phyloP scores from a whole-genome alignment of 2,888 invertebrate species.

The Tetragnatha montana region DNA sequence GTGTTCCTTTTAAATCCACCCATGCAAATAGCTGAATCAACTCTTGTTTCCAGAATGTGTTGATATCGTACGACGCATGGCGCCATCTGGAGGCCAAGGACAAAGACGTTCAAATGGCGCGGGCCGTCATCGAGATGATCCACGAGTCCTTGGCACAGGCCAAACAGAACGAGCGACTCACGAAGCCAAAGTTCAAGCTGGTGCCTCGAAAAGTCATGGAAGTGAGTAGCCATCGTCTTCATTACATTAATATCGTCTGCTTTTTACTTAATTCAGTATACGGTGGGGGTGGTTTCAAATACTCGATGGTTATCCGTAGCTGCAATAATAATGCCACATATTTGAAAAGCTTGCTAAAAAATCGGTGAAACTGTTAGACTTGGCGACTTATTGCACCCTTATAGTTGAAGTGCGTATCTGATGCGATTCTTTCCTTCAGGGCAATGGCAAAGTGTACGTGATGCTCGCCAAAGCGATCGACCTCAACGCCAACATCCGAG shows the following conservation, averaged over 20 bases:
- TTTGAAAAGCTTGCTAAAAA: background rate
- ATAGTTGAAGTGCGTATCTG: background rate
- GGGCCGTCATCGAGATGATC: slow-evolving; percentile 68
- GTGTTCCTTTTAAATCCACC: too few species aligned
- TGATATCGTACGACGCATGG: slow-evolving; percentile 84
- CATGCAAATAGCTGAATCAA: too few species aligned
- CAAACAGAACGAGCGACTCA: slow-evolving; percentile 80
- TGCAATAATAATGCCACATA: background rate
- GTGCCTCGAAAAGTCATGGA: slow-evolving; percentile 73
- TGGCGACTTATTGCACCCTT: too few species aligned
- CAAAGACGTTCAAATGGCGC: slow-evolving; percentile 87
- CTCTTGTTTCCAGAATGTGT: slow-evolving; percentile 47
- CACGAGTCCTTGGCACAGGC: slow-evolving; percentile 89
- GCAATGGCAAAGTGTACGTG: slow-evolving; percentile 88
- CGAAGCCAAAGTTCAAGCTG: slow-evolving; percentile 72
- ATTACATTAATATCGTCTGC: too few species aligned
- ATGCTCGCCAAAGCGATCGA: slow-evolving; percentile 86
- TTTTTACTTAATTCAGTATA: background rate
- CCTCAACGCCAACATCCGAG: slow-evolving; percentile 85
- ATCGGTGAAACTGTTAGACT: background rate
- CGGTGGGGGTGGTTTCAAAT: background rate
- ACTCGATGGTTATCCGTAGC: background rate
- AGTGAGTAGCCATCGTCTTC: slow-evolving; percentile 53
- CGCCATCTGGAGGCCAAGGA: slow-evolving; percentile 84
- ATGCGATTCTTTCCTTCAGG: slow-evolving; percentile 78